Conservation (phyloP, 2,888 invertebrate genomes). For the Heliconius ismenius region DNA sequence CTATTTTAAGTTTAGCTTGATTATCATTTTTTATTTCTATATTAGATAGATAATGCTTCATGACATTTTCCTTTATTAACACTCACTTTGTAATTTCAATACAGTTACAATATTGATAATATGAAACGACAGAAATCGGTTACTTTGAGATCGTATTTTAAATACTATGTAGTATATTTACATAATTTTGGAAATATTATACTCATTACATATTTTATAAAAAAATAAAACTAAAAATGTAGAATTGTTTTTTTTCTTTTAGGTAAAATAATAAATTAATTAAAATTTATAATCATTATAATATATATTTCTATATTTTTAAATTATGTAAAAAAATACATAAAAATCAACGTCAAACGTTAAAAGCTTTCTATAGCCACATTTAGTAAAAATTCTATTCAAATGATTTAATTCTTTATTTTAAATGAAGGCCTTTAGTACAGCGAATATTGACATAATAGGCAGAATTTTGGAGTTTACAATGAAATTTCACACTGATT, state of each 20-base stretch:
- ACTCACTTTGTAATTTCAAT: too few relatives aligned
- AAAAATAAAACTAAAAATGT: background rate
- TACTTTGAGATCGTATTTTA: background rate
- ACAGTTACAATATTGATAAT: too few relatives aligned
- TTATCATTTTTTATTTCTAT: background rate
- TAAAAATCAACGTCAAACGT: too few relatives aligned
- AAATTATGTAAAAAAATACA: too few relatives aligned
- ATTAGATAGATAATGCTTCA: too few relatives aligned
- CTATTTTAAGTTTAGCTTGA: background rate
- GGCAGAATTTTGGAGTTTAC: background rate
- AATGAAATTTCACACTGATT: background rate
- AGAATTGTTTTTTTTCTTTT: background rate
- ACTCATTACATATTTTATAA: too few relatives aligned
- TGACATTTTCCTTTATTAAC: too few relatives aligned
- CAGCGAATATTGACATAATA: background rate
- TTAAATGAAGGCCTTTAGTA: background rate
- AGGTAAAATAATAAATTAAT: background rate
- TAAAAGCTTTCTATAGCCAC: background rate
- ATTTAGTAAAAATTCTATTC: background rate
- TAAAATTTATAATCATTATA: background rate
- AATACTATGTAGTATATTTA: background rate
- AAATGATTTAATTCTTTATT: background rate
- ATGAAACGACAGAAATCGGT: background rate
- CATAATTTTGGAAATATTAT: too few relatives aligned
- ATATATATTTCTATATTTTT: too few relatives aligned